phyloP scores from a whole-genome alignment of 1,140 invertebrate species.

The Papilio machaon region DNA sequence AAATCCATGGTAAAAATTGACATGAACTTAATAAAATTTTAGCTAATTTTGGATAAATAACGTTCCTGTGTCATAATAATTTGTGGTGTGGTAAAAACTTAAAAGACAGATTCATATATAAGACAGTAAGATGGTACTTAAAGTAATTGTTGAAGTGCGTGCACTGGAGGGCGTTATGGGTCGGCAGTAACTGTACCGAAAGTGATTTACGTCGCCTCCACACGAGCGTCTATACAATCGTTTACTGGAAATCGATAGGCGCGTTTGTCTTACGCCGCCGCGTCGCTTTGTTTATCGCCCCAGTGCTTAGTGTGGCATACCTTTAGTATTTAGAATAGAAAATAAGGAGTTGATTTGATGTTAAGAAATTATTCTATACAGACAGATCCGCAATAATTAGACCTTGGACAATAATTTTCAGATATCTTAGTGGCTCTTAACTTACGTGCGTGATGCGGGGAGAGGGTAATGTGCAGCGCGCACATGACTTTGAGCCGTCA shows the following conservation, averaged over 20 bases:
- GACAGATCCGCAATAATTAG: no score
- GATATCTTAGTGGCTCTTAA: no score
- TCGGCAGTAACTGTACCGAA: slow-evolving; percentile 32
- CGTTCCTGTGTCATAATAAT: neutral
- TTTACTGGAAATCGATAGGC: slow-evolving; percentile 44
- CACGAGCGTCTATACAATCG: slow-evolving; percentile 39
- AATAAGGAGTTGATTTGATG: neutral
- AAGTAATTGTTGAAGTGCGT: slow-evolving; percentile 26
- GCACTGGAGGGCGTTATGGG: slow-evolving; percentile 29
- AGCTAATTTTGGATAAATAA: no score
- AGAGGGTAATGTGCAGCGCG: no score
- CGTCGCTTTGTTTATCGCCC: slow-evolving; percentile 40
- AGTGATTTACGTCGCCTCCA: slow-evolving; percentile 47
- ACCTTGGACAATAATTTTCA: no score
- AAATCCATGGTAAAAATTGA: no score
- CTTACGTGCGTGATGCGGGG: no score
- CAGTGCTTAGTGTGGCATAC: neutral
- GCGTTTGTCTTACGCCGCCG: slow-evolving; percentile 33
- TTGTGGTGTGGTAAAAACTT: neutral
- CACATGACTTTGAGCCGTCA: no score
- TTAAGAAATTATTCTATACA: no score
- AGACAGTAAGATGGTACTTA: neutral
- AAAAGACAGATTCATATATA: neutral
- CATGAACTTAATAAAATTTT: no score
- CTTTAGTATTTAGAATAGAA: neutral